Evolutionary conservation across 2,797 vertebrate genomes (phyloP).

Genomic region (Hemitrygon akajei): DNA sequence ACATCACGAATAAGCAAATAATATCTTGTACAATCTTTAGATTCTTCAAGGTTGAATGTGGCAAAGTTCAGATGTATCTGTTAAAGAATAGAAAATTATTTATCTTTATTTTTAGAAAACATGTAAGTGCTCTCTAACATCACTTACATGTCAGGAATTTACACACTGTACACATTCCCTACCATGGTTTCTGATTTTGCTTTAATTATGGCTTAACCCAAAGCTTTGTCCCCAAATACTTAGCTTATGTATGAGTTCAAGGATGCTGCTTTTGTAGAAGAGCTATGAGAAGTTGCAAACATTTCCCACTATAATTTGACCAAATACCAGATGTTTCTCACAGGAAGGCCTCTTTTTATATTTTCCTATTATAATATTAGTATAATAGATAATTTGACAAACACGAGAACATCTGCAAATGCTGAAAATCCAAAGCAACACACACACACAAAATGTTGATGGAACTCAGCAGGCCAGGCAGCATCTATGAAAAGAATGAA

Average conservation of each 20-base stretch:
- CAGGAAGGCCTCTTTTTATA: no score
- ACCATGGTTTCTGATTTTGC: background rate
- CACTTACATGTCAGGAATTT: background rate
- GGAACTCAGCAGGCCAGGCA: no score
- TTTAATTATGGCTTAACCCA: background rate
- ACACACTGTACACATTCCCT: background rate
- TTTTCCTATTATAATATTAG: no score
- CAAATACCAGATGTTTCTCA: background rate
- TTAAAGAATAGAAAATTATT: background rate
- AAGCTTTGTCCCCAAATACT: background rate
- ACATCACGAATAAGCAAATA: slow-evolving; percentile 23
- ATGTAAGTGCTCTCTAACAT: background rate
- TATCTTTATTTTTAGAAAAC: background rate
- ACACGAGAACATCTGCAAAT: no score
- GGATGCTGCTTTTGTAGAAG: background rate
- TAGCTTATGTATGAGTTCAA: background rate
- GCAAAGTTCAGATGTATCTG: background rate
- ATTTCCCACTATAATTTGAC: background rate
- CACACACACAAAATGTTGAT: no score
- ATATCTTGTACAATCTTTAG: background rate
- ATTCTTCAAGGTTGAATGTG: background rate
- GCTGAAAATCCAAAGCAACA: no score
- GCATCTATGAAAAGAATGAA: no score
- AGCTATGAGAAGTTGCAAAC: background rate
- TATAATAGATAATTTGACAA: no score